Evolutionary conservation across 2,113 vertebrate species (phyloP).

Genomic region (Macroglossus sobrinus): DNA sequence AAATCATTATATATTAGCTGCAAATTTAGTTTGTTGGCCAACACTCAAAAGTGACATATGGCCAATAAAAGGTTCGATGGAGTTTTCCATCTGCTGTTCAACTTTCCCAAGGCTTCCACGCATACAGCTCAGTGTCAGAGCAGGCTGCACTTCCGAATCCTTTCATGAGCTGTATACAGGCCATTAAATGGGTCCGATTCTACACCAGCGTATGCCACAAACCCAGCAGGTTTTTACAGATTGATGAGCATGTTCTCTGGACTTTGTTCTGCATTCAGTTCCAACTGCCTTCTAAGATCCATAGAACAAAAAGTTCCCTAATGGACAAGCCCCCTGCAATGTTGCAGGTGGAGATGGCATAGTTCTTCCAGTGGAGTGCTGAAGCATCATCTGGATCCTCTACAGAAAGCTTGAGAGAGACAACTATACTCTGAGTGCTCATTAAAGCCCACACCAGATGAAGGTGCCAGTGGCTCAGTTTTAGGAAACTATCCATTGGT

Average conservation of each 20-base stretch:
- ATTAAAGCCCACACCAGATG: not conserved
- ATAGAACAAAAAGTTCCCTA: not conserved
- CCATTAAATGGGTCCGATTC: not conserved
- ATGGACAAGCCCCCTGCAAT: not conserved
- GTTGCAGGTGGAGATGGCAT: not conserved
- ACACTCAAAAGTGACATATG: conserved; percentile 83
- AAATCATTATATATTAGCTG: conserved; percentile 86
- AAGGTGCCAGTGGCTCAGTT: not conserved
- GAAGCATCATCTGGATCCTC: not conserved
- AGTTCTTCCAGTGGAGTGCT: not conserved
- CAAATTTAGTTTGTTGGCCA: conserved; percentile 82
- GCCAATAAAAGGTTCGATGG: conserved; percentile 81
- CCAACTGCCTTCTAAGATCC: not conserved
- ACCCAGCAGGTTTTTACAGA: not conserved
- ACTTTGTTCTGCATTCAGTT: not conserved
- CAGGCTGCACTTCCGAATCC: conserved; percentile 61
- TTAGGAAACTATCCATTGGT: not conserved
- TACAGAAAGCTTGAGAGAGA: not conserved
- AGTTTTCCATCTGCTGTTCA: conserved; percentile 84
- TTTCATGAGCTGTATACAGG: conserved; percentile 51
- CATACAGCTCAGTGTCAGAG: conserved; percentile 63
- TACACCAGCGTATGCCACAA: not conserved
- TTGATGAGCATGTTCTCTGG: not conserved
- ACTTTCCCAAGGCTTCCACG: conserved; percentile 73
- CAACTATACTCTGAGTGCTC: not conserved